Percentiles rank a stretch among this genome's conserved stretches.
These are phyloP conservation scores for Craseonycteris thonglongyai DNA, from an alignment of 2,113 vertebrate genomes.

Conservation along the genomic window DNA sequence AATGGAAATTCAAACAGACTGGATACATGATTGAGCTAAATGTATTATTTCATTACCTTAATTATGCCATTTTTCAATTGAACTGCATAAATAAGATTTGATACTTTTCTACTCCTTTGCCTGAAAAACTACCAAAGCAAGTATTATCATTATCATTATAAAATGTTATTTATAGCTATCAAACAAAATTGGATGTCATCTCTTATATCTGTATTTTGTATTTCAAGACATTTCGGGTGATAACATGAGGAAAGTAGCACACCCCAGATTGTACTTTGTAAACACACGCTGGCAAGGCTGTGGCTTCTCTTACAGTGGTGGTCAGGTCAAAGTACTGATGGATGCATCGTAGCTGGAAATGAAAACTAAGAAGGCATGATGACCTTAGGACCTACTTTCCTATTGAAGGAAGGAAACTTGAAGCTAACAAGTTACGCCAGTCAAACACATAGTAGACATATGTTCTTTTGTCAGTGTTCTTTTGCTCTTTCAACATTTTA, in stretches of 20 bases:
- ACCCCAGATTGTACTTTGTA: background rate
- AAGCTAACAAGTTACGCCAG: background rate
- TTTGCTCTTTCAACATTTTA: slow-evolving; percentile 24
- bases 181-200: slow-evolving; percentile 17
- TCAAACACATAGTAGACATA: background rate
- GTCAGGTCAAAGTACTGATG: background rate
- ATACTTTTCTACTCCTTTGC: background rate
- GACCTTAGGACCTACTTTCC: slow-evolving; percentile 2
- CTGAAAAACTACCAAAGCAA: slow-evolving; percentile 13
- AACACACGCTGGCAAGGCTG: background rate
- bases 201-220: slow-evolving; percentile 28
- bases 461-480: background rate
- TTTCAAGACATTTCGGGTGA: slow-evolving; percentile 31
- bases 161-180: slow-evolving; percentile 43
- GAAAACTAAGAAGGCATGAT: slow-evolving; percentile 6
- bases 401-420: background rate
- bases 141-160: slow-evolving; percentile 29
- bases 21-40: slow-evolving; percentile 14
- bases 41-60: slow-evolving; percentile 30
- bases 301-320: background rate
- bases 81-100: slow-evolving; percentile 23
- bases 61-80: slow-evolving; percentile 36
- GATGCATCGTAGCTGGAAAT: background rate
- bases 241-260: background rate
- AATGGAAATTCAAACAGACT: slow-evolving; percentile 10